phyloP scores from a whole-genome alignment of 2,888 invertebrate species.

The Heliconius ismenius region DNA sequence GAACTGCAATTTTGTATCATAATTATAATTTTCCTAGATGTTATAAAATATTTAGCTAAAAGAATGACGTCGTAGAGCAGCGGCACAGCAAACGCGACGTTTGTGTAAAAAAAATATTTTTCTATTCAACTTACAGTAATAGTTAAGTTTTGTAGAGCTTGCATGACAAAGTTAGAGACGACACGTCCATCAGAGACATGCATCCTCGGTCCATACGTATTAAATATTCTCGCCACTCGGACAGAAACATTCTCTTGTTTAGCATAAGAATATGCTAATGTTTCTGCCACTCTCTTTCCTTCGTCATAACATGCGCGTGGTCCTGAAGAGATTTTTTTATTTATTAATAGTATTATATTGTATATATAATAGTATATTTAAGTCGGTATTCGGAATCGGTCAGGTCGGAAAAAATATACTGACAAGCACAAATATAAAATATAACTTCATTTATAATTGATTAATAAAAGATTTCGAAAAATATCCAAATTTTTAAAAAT shows the following conservation, averaged over 20 bases:
- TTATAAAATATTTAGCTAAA: background rate
- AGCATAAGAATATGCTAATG: constrained; percentile 96
- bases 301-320: constrained; percentile 99
- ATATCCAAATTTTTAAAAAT: no score
- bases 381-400: no score
- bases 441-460: no score
- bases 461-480: no score
- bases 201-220: constrained; percentile 99
- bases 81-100: background rate
- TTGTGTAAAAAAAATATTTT: constrained; percentile 9
- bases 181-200: constrained; percentile 99
- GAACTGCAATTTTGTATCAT: background rate
- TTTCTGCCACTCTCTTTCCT: constrained; percentile 99
- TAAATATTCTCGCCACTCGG: constrained; percentile 98
- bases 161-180: constrained; percentile 98
- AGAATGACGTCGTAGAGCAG: background rate
- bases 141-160: constrained; percentile 95
- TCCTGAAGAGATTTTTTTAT: constrained; percentile 71
- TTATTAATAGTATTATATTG: no score
- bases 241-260: constrained; percentile 98
- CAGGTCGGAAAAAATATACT: no score
- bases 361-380: no score
- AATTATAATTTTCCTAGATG: background rate
- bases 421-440: no score
- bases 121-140: constrained; percentile 88